phyloP scores from a whole-genome alignment of 2,797 vertebrate genomes.

The Artibeus jamaicensis region DNA sequence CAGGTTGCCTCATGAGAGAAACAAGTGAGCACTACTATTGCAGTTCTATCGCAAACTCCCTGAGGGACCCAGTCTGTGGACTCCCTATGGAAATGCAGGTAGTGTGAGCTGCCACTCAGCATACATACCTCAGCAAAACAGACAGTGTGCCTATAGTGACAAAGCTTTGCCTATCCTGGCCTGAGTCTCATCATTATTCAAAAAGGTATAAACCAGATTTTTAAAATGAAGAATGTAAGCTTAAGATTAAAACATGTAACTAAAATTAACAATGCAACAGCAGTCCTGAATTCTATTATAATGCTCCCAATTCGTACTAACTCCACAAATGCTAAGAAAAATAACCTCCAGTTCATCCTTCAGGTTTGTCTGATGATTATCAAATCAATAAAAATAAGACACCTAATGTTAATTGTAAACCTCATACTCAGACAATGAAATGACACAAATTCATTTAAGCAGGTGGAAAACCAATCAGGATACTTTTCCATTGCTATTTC shows the following conservation, averaged over 20 bases:
- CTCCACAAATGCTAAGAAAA: conserved; percentile 21
- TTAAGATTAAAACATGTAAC: conserved; percentile 14
- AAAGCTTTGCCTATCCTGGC: background rate
- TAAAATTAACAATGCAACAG: conserved; percentile 6
- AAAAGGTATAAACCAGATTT: conserved; percentile 29
- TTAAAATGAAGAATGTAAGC: background rate
- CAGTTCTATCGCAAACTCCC: background rate
- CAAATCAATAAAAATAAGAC: conserved; percentile 23
- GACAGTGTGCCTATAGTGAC: background rate
- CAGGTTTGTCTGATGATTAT: conserved; percentile 1
- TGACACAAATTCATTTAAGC: conserved; percentile 6
- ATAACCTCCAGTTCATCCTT: background rate
- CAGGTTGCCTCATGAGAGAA: background rate
- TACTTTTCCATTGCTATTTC: background rate
- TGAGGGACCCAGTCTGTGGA: background rate
- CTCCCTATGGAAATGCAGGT: background rate
- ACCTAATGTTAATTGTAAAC: conserved; percentile 22
- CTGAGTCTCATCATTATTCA: background rate
- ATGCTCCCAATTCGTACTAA: conserved; percentile 13
- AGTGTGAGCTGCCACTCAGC: background rate
- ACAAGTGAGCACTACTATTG: background rate
- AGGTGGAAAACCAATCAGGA: background rate
- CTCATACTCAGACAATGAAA: background rate
- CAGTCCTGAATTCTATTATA: background rate
- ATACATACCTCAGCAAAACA: background rate